Percentiles rank a stretch among this genome's conserved stretches.
Conservation (phyloP, 2,113 vertebrate species). For the Pelodiscus sinensis region DNA sequence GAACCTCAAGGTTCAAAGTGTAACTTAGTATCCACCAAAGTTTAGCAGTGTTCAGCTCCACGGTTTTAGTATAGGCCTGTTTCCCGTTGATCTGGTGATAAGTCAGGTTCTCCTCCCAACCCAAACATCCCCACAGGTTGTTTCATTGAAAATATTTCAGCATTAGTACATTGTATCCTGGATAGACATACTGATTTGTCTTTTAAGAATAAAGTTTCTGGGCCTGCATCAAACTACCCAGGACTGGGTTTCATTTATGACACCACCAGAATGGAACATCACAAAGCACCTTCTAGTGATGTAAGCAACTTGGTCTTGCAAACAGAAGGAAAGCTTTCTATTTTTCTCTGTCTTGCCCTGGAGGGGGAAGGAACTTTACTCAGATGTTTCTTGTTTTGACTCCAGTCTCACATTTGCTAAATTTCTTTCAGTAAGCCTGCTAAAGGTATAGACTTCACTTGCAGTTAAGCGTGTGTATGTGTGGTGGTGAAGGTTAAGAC, state of each 20-base stretch:
- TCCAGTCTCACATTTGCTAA: neutral
- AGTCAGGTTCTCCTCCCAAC: neutral
- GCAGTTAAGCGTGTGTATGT: rapidly evolving
- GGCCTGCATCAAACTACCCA: neutral
- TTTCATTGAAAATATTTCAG: rapidly evolving
- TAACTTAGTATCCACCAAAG: neutral
- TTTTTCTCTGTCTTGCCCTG: neutral
- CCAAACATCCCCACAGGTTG: neutral
- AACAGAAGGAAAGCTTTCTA: neutral
- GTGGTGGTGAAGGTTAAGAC: neutral
- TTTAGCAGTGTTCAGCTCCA: neutral
- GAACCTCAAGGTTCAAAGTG: neutral
- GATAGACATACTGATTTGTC: neutral
- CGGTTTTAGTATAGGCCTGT: neutral
- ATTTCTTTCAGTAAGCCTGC: neutral
- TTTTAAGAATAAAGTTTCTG: rapidly evolving
- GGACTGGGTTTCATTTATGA: neutral
- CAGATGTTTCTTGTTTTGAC: rapidly evolving
- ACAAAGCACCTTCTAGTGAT: neutral
- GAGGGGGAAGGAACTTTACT: neutral
- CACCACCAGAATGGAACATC: neutral
- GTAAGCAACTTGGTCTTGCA: rapidly evolving
- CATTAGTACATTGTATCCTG: neutral
- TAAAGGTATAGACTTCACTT: neutral
- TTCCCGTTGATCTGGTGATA: neutral